These are phyloP conservation scores for Gryllus bimaculatus DNA, from an alignment of 1,140 invertebrate species.

Conservation along the genomic window DNA sequence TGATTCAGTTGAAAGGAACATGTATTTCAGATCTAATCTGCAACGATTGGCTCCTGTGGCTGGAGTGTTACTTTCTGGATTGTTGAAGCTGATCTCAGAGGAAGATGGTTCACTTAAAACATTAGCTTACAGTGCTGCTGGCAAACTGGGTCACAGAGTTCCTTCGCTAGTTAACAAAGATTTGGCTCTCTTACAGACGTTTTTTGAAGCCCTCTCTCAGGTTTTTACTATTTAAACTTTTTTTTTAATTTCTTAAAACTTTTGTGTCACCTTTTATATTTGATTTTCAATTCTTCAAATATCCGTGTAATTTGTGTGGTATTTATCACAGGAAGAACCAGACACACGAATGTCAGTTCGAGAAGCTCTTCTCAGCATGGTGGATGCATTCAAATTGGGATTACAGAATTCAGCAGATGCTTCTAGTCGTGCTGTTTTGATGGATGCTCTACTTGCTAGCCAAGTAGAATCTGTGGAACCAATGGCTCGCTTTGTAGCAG, in stretches of 20 bases:
- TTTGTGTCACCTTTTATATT: neutral
- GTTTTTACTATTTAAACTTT: neutral
- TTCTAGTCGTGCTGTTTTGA: conserved; percentile 19
- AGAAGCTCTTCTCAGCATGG: conserved; percentile 59
- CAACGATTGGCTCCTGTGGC: conserved; percentile 33
- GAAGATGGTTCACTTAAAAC: conserved; percentile 49
- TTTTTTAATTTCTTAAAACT: neutral
- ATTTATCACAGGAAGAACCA: conserved; percentile 31
- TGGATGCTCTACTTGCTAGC: conserved; percentile 47
- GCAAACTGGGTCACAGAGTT: conserved; percentile 56
- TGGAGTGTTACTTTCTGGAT: conserved; percentile 46
- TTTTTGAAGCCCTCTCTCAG: conserved; percentile 42
- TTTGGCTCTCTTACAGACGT: conserved; percentile 49
- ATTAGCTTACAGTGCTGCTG: conserved; percentile 67
- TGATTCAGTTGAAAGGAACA: neutral
- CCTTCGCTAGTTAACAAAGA: conserved; percentile 60
- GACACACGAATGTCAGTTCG: conserved; percentile 57
- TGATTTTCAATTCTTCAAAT: too few species aligned
- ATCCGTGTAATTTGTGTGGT: neutral
- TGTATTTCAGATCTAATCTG: conserved; percentile 30
- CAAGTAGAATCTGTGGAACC: conserved; percentile 56
- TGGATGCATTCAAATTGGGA: conserved; percentile 38
- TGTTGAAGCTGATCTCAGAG: conserved; percentile 52
- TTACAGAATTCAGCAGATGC: neutral
- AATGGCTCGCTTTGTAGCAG: conserved; percentile 69